Base-by-base conservation (phyloP, 2,888 invertebrate genomes). In the Iphiclides podalirius region DNA sequence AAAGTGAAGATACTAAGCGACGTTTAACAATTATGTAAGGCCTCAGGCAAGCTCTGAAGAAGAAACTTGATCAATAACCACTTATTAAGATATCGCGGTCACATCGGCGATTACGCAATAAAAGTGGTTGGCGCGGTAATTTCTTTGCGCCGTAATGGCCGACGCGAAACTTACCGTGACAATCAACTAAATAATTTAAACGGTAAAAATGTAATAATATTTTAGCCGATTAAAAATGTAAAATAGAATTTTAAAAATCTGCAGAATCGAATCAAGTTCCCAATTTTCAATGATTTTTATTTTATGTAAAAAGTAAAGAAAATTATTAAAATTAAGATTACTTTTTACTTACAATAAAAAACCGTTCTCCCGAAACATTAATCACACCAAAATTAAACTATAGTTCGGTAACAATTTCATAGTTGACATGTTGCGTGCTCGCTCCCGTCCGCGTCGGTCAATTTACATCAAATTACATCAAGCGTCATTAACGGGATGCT, bases 61-160 rank as follows among this genome's bases (percentile, higher is more conserved):
- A 69, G 70, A 66, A 76, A 75, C 75, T 73, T 78, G 83, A 84
- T 83, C 81, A 74, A 72, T 68, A 83, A 75, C 82, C 82, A 75
- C 80, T 83, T 85, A 86, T 86, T 84, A 84, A 81, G 83, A 83
- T 85, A 86, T 82, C 79, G 73, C 71, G 80, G 82, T 78, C 80
- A 80, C 74, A 82, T 81, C 78, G 68, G 61, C 72, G 70, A 79
- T 81, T 81, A 83, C 71, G 72, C 72, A 74, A 72, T 67, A 63
- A 58, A 66, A 67, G 64, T 33, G 67, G 64, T 63, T 61, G 60
- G 55, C 47, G 55, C 45, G 54, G 70, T 68, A 75, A 75, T 78
- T 75, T 72, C 73, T 69, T 69, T n/a, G n/a, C 63, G 59, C 62
- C 59, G 67, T 76, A 76, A 79, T 76, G 70, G 61, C 67, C 65